phyloP scores from a whole-genome alignment of 2,113 vertebrate genomes.

The Cavia aperea region DNA sequence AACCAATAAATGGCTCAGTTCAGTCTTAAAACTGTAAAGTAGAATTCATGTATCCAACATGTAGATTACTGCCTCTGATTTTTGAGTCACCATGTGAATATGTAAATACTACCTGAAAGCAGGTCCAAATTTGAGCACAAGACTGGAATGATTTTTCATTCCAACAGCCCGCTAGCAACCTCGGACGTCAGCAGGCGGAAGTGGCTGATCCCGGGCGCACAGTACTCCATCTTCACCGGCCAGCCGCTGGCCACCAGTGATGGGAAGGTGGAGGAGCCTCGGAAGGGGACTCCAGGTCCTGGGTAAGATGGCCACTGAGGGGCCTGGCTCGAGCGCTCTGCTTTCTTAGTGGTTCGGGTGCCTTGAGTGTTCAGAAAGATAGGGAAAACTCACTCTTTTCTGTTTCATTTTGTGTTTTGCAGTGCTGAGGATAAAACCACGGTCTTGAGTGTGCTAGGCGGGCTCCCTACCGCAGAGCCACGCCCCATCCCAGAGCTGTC shows the following conservation, averaged over 20 bases:
- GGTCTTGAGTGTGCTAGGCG: neutral
- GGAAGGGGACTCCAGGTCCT: constrained; percentile 56
- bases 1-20: neutral
- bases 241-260: constrained; percentile 74
- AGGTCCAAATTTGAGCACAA: neutral
- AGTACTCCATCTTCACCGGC: constrained; percentile 82
- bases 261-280: constrained; percentile 52
- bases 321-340: rapidly evolving
- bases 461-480: neutral
- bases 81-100: neutral
- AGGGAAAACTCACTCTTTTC: neutral
- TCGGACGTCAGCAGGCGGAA: constrained; percentile 81
- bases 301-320: constrained; percentile 63
- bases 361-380: neutral
- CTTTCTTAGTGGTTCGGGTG: neutral
- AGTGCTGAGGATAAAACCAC: neutral
- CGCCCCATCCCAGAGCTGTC: neutral
- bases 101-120: neutral
- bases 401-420: neutral
- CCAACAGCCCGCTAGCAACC: constrained; percentile 70
- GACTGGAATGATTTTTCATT: constrained; percentile 62
- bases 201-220: constrained; percentile 76
- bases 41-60: neutral
- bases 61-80: neutral
- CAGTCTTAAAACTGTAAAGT: neutral